These are phyloP conservation scores for Ibycter americanus DNA, from an alignment of 2,797 vertebrate genomes.

Conservation along the genomic window DNA sequence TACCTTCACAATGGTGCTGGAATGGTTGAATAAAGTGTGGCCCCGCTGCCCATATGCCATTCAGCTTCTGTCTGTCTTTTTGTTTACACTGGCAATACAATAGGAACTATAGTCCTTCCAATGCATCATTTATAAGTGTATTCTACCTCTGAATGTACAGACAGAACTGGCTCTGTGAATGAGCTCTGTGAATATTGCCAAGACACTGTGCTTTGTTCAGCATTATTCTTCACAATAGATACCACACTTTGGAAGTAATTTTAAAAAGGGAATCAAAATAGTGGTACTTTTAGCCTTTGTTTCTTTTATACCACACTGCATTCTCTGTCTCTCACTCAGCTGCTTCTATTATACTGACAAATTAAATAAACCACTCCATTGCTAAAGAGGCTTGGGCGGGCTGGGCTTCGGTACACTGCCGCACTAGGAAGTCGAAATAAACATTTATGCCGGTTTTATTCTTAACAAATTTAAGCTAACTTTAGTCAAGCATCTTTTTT, in stretches of 20 bases:
- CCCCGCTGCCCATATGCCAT: constrained; percentile 85
- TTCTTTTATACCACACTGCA: constrained; percentile 88
- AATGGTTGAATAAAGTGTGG: constrained; percentile 80
- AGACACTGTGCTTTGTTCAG: constrained; percentile 92
- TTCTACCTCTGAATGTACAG: constrained; percentile 88
- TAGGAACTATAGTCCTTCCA: constrained; percentile 87
- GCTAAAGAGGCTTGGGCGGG: constrained; percentile 84
- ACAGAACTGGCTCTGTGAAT: constrained; percentile 86
- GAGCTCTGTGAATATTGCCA: constrained; percentile 91
- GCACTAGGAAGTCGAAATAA: constrained; percentile 78
- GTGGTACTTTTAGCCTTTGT: constrained; percentile 97
- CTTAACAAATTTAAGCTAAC: constrained; percentile 65
- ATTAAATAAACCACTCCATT: constrained; percentile 97
- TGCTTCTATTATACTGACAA: constrained; percentile 94
- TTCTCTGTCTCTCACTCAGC: constrained; percentile 92
- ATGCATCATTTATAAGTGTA: constrained; percentile 88
- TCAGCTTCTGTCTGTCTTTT: constrained; percentile 90
- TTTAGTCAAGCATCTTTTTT: constrained; percentile 32
- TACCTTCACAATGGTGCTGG: constrained; percentile 73
- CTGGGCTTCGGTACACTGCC: constrained; percentile 76
- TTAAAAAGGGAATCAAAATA: constrained; percentile 98
- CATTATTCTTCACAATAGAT: constrained; percentile 95
- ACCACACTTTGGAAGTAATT: constrained; percentile 99
- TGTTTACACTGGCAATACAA: constrained; percentile 96
- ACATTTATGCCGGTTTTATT: constrained; percentile 70